Evolutionary conservation across 92 coral and sea anemone species (phyloP).

Genomic region (Chrysogorgia sp.): DNA sequence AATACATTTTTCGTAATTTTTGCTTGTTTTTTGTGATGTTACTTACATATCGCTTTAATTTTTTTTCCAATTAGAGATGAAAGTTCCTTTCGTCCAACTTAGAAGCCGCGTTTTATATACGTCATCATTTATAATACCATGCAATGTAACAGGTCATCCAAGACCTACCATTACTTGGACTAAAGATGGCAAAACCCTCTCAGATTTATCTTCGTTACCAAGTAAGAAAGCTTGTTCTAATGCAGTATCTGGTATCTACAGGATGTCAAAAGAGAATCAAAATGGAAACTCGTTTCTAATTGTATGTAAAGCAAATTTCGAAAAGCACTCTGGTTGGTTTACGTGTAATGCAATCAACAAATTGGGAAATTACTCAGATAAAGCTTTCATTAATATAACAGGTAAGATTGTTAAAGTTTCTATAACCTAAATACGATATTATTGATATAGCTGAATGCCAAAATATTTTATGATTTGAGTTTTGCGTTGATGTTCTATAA

Average conservation of each 20-base stretch:
- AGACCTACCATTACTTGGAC: conserved; percentile 54
- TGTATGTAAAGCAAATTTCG: conserved; percentile 44
- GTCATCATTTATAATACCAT: conserved; percentile 37
- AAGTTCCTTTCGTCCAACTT: conserved; percentile 30
- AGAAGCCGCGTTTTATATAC: conserved; percentile 31
- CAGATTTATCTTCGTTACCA: not conserved
- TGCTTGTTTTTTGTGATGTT: not conserved
- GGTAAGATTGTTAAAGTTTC: conserved; percentile 24
- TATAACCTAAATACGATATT: not conserved
- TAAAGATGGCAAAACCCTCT: conserved; percentile 29
- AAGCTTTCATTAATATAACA: conserved; percentile 40
- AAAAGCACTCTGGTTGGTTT: conserved; percentile 38
- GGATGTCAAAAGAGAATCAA: not conserved
- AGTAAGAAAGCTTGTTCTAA: conserved; percentile 19
- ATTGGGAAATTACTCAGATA: conserved; percentile 29
- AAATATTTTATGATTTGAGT: not conserved
- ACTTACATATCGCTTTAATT: not conserved
- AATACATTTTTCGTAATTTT: not conserved
- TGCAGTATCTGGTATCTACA: conserved; percentile 6
- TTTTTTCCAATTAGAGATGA: conserved; percentile 7
- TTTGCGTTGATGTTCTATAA: no score
- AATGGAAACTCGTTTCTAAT: conserved; percentile 20
- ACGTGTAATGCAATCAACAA: conserved; percentile 49
- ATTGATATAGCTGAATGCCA: not conserved
- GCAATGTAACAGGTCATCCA: conserved; percentile 66